Evolutionary conservation across 2,113 vertebrate genomes (phyloP).

Genomic region (Pseudorectes ferrugineus): DNA sequence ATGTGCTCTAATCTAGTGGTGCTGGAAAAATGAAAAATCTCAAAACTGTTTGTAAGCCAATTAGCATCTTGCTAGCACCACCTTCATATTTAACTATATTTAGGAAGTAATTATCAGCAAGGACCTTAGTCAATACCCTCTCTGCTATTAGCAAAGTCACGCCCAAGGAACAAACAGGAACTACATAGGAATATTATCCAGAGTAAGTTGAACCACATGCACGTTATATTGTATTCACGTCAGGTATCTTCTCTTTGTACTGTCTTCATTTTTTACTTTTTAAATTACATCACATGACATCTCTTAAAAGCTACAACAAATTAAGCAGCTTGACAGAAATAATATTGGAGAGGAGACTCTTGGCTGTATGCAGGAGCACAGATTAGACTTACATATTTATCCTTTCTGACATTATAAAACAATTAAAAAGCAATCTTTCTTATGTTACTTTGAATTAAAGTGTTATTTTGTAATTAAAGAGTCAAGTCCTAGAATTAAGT

Average conservation of each 20-base stretch:
- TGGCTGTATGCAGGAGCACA: background rate
- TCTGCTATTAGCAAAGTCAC: background rate
- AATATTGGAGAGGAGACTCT: background rate
- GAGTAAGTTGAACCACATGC: background rate
- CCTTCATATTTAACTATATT: background rate
- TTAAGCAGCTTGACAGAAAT: constrained; percentile 11
- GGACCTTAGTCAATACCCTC: background rate
- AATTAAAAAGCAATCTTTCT: background rate
- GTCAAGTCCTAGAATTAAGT: background rate
- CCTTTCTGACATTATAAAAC: constrained; percentile 2
- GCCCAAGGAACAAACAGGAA: background rate
- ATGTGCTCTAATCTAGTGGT: background rate
- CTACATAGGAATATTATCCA: background rate
- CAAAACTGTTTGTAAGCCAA: background rate
- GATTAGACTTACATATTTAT: constrained; percentile 14
- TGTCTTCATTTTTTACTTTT: background rate
- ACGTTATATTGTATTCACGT: background rate
- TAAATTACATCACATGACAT: background rate
- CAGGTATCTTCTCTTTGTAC: background rate
- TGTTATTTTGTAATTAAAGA: constrained; percentile 4
- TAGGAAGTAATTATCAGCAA: background rate
- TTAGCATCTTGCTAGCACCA: background rate
- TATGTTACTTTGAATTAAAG: background rate
- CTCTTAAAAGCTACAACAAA: constrained; percentile 22
- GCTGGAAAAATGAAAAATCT: background rate